Evolutionary conservation across 2,113 vertebrate species (phyloP).

Genomic region (Notarius lentiginosus): DNA sequence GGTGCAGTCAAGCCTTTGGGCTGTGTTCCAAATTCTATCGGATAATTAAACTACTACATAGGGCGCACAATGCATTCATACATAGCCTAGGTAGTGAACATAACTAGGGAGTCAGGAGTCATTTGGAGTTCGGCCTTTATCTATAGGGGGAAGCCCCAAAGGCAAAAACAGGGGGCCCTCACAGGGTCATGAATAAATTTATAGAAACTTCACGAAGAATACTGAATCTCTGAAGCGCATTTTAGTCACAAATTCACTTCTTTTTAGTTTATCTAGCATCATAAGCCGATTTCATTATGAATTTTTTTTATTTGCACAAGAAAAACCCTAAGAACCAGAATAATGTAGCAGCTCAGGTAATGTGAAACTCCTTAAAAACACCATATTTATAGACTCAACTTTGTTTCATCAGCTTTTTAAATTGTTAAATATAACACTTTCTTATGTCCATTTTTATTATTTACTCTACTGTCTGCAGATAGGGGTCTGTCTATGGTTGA

Average conservation of each 20-base stretch:
- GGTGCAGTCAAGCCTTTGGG: constrained; percentile 67
- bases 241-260: background rate
- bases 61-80: background rate
- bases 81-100: background rate
- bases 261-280: background rate
- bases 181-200: background rate
- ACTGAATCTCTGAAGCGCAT: background rate
- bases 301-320: background rate
- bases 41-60: background rate
- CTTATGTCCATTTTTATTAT: background rate
- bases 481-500: background rate
- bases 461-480: background rate
- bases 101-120: background rate
- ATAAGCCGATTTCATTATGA: background rate
- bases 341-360: background rate
- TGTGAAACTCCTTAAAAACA: background rate
- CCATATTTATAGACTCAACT: background rate
- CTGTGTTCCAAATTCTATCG: constrained; percentile 17
- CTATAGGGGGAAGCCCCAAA: background rate
- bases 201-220: background rate
- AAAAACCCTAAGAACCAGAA: background rate
- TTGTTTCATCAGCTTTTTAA: background rate
- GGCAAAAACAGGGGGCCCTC: background rate
- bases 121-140: background rate
- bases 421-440: background rate